Base-by-base conservation (phyloP, 2,113 vertebrate genomes). In the Indicator maculatus region DNA sequence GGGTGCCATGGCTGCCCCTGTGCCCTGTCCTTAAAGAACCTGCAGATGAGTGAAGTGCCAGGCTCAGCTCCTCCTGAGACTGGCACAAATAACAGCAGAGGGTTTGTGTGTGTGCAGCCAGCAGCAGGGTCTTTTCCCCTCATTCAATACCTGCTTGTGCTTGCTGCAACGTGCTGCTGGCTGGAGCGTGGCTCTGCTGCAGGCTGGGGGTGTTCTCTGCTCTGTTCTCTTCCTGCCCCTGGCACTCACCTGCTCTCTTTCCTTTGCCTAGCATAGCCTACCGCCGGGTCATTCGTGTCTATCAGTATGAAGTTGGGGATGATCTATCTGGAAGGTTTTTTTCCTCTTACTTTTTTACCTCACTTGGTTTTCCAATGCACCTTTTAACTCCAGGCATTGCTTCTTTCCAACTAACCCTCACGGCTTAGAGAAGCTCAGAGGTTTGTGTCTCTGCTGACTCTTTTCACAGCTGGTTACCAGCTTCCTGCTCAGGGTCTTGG, bases 261-360 rank as follows among this genome's bases (percentile, higher is more conserved):
- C 98, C 98, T 99, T 97, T 98, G 97, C 98, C 93, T 99, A 99
- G 99, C 98, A 98, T 99, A 98, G 99, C 99, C 9, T 99, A 99
- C 97, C 99, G 99, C 83, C 98, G 98, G 98, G 98, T 99, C 98
- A 98, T 99, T 98, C 98, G 98, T 98, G 98, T 99, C 97, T 98
- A 98, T 99, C 99, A 99, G 97, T 99, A 99, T 98, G 98, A 99
- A 98, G 99, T 99, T 98, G 98, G 98, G 98, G 99, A 99, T 98
- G 99, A 99, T 98, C 99, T 99, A 96, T 99, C 99, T 97, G 99
- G 99, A 99, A 99, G 99, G 99, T 99, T 98, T 98, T 98, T 98
- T 98, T 98, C 97, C 96, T 97, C 97, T 94, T 97, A 98, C 98
- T 98, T 97, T 96, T 97, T 98, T 98, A 93, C 86, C 96, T 98